Evolutionary conservation across 2,113 vertebrate genomes (phyloP).

Genomic region (Talpa occidentalis): DNA sequence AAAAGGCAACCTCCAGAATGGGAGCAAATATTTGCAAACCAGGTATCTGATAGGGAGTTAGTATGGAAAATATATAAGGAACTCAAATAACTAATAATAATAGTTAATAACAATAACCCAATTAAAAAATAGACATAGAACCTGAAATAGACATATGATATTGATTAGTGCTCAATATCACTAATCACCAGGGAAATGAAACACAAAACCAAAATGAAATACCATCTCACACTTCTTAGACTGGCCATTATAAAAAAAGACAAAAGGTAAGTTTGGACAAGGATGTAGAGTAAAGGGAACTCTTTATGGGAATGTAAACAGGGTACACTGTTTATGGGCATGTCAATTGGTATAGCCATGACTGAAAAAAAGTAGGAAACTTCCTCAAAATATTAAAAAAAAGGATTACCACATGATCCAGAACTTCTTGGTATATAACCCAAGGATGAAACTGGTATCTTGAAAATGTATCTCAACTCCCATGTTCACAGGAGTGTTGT

Average conservation of each 20-base stretch:
- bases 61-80: neutral
- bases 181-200: neutral
- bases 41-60: neutral
- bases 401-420: neutral
- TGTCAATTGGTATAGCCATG: neutral
- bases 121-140: neutral
- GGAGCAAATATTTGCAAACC: neutral
- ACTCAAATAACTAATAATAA: neutral
- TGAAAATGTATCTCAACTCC: neutral
- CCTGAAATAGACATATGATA: neutral
- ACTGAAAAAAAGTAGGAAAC: neutral
- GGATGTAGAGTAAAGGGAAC: neutral
- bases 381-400: conserved; percentile 15
- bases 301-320: neutral
- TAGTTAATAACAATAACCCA: neutral
- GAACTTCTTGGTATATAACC: neutral
- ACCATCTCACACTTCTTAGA: neutral
- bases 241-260: neutral
- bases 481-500: neutral
- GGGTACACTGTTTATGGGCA: neutral
- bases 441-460: neutral
- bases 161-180: neutral
- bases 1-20: neutral
- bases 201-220: neutral
- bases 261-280: neutral